Evolutionary conservation across 2,113 vertebrate species (phyloP), one percentile per base, ranked within the genome.

Genomic region (Haplochromis burtoni): DNA sequence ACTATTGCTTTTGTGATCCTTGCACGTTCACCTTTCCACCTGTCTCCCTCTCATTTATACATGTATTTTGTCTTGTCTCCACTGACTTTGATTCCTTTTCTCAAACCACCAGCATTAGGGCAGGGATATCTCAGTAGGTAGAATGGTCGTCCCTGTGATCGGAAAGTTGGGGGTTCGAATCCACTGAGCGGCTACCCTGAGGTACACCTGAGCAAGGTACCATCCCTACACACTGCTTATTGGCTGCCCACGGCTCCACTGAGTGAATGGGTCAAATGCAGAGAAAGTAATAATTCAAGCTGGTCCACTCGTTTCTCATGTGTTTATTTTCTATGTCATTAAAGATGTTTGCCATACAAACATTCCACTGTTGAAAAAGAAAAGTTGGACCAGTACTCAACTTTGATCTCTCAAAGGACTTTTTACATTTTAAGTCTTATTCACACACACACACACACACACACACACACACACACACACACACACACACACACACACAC

Each of bases 1-100:
- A 63, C 9, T 0, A 7, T 0, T 0, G 59, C 9, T 33, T 63
- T 61, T 61, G 29, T 31, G 14, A 0, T 33, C 8, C 16, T 19
- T 33, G 59, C 9, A 63, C 17, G 0, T 63, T 63, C 59, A 63
- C 59, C 16, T 63, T 11, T 7, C 31, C 16, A 19, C 16, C 2
- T 2, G 2, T 63, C 59, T 63, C 59, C 16, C 59, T 35, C 6
- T 63, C 59, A 35, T 63, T 19, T 33, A 63, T 63, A 33, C 29
- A 63, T 33, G 59, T 63, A 63, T 33, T 63, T 33, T 33, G 29
- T 63, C 5, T 63, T 19, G 16, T 17, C 31, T 63, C 16, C 59
- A 63, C 9, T 33, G 16, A 3, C 59, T 63, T 63, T 63, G 59
- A 63, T 19, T 19, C 59, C 59, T 11, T 33, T 19, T 63, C 59